Base-by-base conservation (phyloP, 1,140 invertebrate species). In the Dermatophagoides farinae region DNA sequence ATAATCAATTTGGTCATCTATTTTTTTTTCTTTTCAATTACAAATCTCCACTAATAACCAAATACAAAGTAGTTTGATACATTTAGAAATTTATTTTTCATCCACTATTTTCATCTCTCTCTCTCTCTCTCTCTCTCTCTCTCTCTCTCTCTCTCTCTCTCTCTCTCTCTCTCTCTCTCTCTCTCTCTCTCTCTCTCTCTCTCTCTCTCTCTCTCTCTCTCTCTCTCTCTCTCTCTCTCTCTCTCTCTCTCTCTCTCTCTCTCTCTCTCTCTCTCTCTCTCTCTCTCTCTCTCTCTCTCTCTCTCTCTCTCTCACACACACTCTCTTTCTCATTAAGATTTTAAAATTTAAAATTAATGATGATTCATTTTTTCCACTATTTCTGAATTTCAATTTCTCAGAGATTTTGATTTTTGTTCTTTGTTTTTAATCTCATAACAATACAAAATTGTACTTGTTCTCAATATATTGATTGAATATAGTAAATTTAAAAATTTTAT, bases 131-230 rank as follows among this genome's bases (percentile, higher is more conserved):
- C 50, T 51, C 50, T 51, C 50, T 51, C 50, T 51, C 50, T 51
- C 50, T 51, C 50, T 51, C 50, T 51, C 50, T 51, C 50, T 51
- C 50, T 51, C 50, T 51, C 50, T 51, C 50, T 51, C 50, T 51
- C 50, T 51, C 18, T 51, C 25, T 51, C 41, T 51, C 20, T 51
- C 18, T 51, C 50, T 51, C 50, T 22, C 50, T 51, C 50, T 51
- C 50, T 51, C 50, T 51, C 50, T 31, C 50, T 51, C 25, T 31
- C 25, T 31, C 50, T 51, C 50, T 51, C 50, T 51, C 50, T 51
- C 50, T 51, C 50, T 51, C 50, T 51, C 50, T 51, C 50, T 51
- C 50, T 51, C 50, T 51, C 50, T 51, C 50, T 51, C 50, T 51
- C 50, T 51, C 50, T 51, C 50, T 51, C 18, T 51, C 25, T 51